phyloP scores from a whole-genome alignment of 2,888 invertebrate genomes.

The Drosophila quasianomalipes region DNA sequence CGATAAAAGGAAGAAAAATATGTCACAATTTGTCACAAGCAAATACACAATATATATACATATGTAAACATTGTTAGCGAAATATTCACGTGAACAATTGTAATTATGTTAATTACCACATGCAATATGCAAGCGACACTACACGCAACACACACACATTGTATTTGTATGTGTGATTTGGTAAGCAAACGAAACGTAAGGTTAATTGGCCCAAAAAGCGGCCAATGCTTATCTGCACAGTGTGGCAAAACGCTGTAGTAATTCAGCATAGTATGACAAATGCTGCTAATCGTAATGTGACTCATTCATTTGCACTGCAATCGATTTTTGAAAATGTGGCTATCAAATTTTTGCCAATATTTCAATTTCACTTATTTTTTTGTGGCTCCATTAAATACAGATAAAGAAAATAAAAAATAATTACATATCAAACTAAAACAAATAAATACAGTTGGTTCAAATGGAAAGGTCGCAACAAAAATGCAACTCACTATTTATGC shows the following conservation, averaged over 20 bases:
- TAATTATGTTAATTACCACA: conserved; percentile 61
- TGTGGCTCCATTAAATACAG: background rate
- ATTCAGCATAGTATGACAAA: conserved; percentile 31
- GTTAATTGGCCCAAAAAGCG: conserved; percentile 65
- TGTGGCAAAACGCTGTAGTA: conserved; percentile 19
- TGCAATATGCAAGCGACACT: conserved; percentile 53
- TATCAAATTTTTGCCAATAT: conserved; percentile 3
- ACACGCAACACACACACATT: conserved; percentile 37
- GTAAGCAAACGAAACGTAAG: conserved; percentile 45
- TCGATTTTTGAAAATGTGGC: background rate
- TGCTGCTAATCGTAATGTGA: background rate
- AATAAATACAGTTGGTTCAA: background rate
- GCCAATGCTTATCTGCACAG: conserved; percentile 43
- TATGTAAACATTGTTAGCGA: conserved; percentile 21
- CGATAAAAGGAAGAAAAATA: conserved; percentile 1
- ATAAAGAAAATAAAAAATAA: background rate
- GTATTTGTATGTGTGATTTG: conserved; percentile 10
- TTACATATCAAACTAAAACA: background rate
- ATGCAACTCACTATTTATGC: conserved; percentile 18
- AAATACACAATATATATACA: background rate
- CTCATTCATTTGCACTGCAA: background rate
- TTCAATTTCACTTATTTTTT: background rate
- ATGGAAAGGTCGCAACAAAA: background rate
- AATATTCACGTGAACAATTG: conserved; percentile 48
- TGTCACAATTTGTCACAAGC: conserved; percentile 8